Evolutionary conservation across 2,113 vertebrate genomes (phyloP).

Genomic region (Prunella fulvescens): DNA sequence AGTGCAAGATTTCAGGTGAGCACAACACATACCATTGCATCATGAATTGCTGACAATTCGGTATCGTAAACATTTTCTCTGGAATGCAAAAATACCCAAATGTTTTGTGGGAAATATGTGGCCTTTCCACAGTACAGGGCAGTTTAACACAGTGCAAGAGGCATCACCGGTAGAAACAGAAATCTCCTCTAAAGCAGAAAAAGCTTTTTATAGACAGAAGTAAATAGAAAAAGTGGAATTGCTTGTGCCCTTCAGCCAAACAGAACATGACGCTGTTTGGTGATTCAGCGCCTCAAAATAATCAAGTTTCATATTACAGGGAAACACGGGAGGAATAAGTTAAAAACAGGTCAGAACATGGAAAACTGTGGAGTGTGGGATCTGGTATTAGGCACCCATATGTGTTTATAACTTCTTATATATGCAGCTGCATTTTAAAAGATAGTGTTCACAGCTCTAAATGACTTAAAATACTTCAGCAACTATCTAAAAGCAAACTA

Average conservation of each 20-base stretch:
- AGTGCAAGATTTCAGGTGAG: background rate
- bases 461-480: background rate
- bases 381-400: background rate
- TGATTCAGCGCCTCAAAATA: constrained; percentile 22
- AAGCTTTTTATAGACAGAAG: background rate
- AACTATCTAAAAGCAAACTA: background rate
- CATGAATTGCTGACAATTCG: background rate
- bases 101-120: background rate
- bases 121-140: background rate
- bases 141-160: background rate
- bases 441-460: background rate
- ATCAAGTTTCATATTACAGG: background rate
- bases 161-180: background rate
- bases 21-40: fast-evolving
- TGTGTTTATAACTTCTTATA: background rate
- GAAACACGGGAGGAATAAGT: constrained; percentile 1
- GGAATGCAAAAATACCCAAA: background rate
- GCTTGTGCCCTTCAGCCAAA: constrained; percentile 9
- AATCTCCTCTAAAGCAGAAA: background rate
- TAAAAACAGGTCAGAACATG: constrained; percentile 25
- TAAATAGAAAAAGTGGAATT: background rate
- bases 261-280: constrained; percentile 5
- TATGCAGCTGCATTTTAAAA: constrained; percentile 9
- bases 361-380: background rate
- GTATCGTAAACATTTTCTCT: background rate